Evolutionary conservation across 2,797 vertebrate genomes (phyloP).

Genomic region (Periophthalmus magnuspinnatus): DNA sequence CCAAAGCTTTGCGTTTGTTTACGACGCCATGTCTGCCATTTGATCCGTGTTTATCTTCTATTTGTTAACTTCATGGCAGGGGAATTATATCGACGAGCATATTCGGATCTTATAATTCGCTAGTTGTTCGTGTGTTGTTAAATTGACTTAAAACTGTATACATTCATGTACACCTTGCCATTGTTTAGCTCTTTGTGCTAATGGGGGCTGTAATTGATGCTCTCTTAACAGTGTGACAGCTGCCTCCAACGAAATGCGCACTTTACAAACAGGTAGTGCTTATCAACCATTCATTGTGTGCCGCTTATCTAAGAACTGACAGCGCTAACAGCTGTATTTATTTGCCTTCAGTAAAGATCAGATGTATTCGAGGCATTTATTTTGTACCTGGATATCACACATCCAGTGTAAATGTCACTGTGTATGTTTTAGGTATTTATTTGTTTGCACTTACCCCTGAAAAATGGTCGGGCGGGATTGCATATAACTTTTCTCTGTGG

Average conservation of each 20-base stretch:
- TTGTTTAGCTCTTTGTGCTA: constrained; percentile 41
- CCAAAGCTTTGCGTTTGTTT: constrained; percentile 44
- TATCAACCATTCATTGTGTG: constrained; percentile 1
- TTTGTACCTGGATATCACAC: neutral
- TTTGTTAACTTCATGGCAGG: constrained; percentile 12
- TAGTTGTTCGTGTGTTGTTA: constrained; percentile 27
- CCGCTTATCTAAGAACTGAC: neutral
- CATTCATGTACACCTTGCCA: constrained; percentile 23
- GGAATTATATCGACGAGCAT: constrained; percentile 2
- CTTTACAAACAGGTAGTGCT: constrained; percentile 16
- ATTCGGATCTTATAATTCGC: constrained; percentile 13
- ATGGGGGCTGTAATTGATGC: constrained; percentile 49
- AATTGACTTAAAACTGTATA: constrained; percentile 24
- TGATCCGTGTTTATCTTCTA: constrained; percentile 49
- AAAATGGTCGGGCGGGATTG: no score
- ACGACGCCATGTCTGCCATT: constrained; percentile 19
- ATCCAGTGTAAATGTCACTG: neutral
- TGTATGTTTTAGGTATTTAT: neutral
- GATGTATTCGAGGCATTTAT: neutral
- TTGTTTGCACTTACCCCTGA: neutral
- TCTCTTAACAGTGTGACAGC: constrained; percentile 31
- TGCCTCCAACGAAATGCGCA: constrained; percentile 13
- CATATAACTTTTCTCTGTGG: no score
- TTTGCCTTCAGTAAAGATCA: neutral
- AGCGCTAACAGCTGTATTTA: neutral